These are phyloP conservation scores for Sympetrum striolatum DNA, from an alignment of 2,888 invertebrate genomes.

Conservation along the genomic window DNA sequence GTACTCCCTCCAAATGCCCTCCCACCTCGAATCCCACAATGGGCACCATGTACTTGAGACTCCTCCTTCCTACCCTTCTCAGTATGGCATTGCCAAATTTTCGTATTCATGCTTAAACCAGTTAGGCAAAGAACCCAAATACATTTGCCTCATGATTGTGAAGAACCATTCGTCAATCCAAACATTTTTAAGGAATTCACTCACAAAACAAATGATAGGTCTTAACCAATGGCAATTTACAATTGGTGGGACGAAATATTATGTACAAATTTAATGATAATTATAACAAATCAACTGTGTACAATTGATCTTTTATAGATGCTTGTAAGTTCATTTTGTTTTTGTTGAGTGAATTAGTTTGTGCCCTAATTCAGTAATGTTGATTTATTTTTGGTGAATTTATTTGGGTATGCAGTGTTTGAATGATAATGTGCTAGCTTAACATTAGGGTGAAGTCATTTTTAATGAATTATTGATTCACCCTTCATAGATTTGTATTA, in stretches of 20 bases:
- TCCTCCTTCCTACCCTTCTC: not conserved
- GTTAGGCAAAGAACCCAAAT: conserved; percentile 8
- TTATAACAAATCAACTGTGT: not conserved
- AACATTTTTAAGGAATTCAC: conserved; percentile 33
- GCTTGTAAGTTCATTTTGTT: not conserved
- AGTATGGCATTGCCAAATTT: not conserved
- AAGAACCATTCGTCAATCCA: not conserved
- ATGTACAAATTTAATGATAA: conserved; percentile 18
- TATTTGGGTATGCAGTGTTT: conserved; percentile 13
- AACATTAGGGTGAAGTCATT: conserved; percentile 8
- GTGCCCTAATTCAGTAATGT: not conserved
- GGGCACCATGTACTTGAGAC: conserved; percentile 27
- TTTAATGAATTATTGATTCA: not conserved
- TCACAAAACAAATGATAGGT: conserved; percentile 30
- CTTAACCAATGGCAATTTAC: conserved; percentile 5
- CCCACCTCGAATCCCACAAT: conserved; percentile 21
- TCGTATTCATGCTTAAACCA: not conserved
- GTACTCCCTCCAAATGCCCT: conserved; percentile 30
- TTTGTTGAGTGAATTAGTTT: conserved; percentile 31
- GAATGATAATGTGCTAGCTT: conserved; percentile 22
- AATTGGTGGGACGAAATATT: conserved; percentile 1
- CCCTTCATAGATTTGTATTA: conserved; percentile 19
- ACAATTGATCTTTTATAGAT: conserved; percentile 21
- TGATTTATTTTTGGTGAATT: conserved; percentile 19
- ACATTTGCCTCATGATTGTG: conserved; percentile 7